Evolutionary conservation across 1,140 invertebrate species (phyloP).

Genomic region (Drosophila parvula): DNA sequence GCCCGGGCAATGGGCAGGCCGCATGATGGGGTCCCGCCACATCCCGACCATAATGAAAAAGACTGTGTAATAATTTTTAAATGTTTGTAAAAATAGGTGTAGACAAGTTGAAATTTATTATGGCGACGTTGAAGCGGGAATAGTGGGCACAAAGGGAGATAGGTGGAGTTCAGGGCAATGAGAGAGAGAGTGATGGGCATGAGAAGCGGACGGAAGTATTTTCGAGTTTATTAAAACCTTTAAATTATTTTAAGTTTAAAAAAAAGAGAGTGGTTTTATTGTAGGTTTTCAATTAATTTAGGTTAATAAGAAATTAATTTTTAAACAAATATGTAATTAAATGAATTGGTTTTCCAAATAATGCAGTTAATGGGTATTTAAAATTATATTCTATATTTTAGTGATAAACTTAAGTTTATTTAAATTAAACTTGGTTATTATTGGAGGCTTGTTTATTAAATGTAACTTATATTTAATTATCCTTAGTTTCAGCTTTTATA

Average conservation of each 20-base stretch:
- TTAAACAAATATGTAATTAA: not conserved
- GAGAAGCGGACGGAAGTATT: conserved; percentile 36
- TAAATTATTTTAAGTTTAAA: conserved; percentile 6
- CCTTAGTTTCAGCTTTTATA: too few species aligned
- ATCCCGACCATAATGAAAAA: conserved; percentile 74
- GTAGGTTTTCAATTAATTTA: conserved; percentile 13
- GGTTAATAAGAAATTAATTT: not conserved
- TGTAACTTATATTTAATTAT: too few species aligned
- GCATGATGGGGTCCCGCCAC: conserved; percentile 36
- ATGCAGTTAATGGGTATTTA: not conserved
- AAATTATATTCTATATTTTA: not conserved
- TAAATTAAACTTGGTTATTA: not conserved
- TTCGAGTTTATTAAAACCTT: conserved; percentile 24
- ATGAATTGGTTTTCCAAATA: not conserved
- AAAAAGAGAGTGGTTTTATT: not conserved
- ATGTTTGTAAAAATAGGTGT: conserved; percentile 83
- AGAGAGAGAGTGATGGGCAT: not conserved
- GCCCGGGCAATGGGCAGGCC: conserved; percentile 41
- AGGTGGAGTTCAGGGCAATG: too few species aligned
- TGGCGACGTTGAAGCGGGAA: conserved; percentile 56
- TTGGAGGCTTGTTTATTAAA: not conserved
- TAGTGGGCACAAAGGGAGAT: conserved; percentile 29
- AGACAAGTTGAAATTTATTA: conserved; percentile 83
- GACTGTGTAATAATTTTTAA: conserved; percentile 82
- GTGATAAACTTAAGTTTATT: not conserved